These are phyloP conservation scores for Microctenopoma stevenorrisi DNA, from an alignment of 2,797 vertebrate genomes.

Conservation along the genomic window DNA sequence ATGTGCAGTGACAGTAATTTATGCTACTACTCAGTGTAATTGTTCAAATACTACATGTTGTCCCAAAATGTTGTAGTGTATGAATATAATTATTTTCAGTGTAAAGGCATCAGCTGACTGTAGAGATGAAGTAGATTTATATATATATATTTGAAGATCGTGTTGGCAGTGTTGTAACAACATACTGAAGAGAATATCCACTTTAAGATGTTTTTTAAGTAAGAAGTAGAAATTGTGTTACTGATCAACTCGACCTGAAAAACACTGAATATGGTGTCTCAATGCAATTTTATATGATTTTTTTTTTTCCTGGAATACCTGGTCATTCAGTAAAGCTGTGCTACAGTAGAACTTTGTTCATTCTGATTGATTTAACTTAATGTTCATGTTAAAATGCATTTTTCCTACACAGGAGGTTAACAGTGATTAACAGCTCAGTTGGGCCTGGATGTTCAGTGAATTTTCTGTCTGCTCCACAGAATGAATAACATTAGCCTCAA, in stretches of 20 bases:
- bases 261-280: conserved; percentile 28
- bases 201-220: conserved; percentile 41
- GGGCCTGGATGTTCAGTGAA: no score
- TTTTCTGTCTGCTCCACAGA: no score
- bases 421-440: neutral
- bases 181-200: conserved; percentile 23
- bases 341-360: conserved; percentile 45
- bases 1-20: conserved; percentile 55
- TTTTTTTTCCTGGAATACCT: conserved; percentile 49
- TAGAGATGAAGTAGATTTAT: conserved; percentile 67
- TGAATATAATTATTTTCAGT: conserved; percentile 44
- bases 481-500: no score
- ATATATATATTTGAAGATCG: conserved; percentile 47
- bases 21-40: conserved; percentile 47
- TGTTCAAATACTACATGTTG: conserved; percentile 41
- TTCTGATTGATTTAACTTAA: conserved; percentile 17
- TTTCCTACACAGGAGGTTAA: conserved; percentile 4
- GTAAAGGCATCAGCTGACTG: conserved; percentile 55
- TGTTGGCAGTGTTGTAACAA: conserved; percentile 45
- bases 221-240: conserved; percentile 20
- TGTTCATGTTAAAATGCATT: conserved; percentile 4
- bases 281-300: conserved; percentile 62
- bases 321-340: conserved; percentile 67
- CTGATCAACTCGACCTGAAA: conserved; percentile 34
- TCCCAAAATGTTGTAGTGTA: conserved; percentile 51